Conservation (phyloP, 2,797 vertebrate genomes). For the Mormyrus hasselquistii region DNA sequence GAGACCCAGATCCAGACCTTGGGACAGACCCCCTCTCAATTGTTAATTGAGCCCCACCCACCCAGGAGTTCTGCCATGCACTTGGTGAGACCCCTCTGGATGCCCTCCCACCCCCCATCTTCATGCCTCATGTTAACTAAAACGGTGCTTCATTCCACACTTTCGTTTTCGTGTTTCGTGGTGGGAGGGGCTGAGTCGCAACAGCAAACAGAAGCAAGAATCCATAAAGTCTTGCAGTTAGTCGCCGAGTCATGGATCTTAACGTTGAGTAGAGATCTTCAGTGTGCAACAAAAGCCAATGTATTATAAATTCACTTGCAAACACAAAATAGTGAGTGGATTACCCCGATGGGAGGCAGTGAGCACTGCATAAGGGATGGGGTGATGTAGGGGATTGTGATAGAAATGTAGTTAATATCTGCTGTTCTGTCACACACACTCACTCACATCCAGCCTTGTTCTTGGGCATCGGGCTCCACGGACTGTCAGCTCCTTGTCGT, state of each 20-base stretch:
- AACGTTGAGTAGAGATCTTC: neutral
- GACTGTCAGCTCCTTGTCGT: neutral
- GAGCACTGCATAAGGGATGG: neutral
- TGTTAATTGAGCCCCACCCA: conserved; percentile 93
- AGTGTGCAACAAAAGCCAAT: neutral
- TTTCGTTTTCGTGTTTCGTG: neutral
- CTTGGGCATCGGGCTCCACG: neutral
- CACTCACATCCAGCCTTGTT: neutral
- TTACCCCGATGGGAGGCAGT: neutral
- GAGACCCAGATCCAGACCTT: conserved; percentile 86
- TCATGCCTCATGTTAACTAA: neutral
- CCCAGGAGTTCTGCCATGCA: conserved; percentile 96
- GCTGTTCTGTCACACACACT: neutral
- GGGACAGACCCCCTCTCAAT: conserved; percentile 92
- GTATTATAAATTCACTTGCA: neutral
- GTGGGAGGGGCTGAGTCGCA: neutral
- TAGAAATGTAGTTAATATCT: neutral
- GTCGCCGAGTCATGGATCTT: neutral
- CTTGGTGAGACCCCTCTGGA: conserved; percentile 74
- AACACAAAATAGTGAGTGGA: neutral
- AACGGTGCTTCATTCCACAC: neutral
- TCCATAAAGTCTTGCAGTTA: neutral
- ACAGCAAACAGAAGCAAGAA: neutral
- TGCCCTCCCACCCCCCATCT: neutral
- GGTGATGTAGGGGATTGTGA: neutral